Evolutionary conservation across 2,113 vertebrate genomes (phyloP).

Genomic region (Parus major): DNA sequence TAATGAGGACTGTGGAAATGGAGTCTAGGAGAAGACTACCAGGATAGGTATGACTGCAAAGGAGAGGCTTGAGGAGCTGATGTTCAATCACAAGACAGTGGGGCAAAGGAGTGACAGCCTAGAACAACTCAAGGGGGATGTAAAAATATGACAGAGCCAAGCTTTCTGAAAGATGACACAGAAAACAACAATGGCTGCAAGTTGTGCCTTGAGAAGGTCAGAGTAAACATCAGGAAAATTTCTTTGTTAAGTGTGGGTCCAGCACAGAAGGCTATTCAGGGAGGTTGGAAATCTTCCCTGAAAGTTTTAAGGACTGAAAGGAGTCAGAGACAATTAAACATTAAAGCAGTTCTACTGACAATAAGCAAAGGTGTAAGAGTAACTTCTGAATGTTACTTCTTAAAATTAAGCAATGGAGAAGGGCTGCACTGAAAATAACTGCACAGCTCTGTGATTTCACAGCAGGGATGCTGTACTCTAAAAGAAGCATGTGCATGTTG

Average conservation of each 20-base stretch:
- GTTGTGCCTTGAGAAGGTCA: background rate
- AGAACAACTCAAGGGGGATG: background rate
- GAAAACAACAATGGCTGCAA: background rate
- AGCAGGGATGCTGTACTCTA: background rate
- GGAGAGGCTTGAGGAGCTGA: background rate
- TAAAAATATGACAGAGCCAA: background rate
- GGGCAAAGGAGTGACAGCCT: background rate
- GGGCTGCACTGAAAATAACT: background rate
- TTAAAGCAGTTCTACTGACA: background rate
- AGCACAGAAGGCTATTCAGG: background rate
- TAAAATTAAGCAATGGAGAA: background rate
- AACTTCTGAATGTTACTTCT: background rate
- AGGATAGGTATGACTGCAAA: background rate
- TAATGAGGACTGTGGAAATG: background rate
- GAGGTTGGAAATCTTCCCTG: background rate
- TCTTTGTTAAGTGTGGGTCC: background rate
- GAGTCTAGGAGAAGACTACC: background rate
- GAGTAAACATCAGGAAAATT: background rate
- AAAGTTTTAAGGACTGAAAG: background rate
- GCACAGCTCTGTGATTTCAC: background rate
- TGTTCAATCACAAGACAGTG: background rate
- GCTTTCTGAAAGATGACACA: background rate
- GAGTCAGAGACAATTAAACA: background rate
- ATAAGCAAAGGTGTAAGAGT: background rate
- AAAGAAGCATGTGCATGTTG: rapidly evolving